Evolutionary conservation across 2,113 vertebrate species (phyloP).

Genomic region (Xerus inauris): DNA sequence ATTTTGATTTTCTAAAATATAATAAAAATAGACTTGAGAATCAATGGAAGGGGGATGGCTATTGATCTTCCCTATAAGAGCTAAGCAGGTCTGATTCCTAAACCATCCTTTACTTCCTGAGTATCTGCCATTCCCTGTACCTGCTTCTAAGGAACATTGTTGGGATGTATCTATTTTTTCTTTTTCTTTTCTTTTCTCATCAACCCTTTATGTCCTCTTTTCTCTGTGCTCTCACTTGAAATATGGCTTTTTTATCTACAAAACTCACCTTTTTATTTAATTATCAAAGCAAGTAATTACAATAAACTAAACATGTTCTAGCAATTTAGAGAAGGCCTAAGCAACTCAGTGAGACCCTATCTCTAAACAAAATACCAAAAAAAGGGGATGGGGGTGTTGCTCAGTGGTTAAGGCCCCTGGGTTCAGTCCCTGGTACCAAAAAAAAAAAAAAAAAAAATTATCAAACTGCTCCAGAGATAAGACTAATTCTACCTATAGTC

Average conservation of each 20-base stretch:
- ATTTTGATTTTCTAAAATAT: not conserved
- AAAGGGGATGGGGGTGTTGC: no score
- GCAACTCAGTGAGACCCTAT: no score
- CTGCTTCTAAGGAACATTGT: not conserved
- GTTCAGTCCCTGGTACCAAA: no score
- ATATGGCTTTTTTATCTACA: not conserved
- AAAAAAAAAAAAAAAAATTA: not conserved
- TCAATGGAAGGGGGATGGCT: not conserved
- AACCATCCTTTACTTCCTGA: not conserved
- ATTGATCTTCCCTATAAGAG: not conserved
- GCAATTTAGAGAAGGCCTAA: no score
- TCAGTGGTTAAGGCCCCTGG: no score
- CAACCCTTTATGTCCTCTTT: not conserved
- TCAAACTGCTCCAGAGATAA: not conserved
- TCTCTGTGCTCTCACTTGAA: constrained; percentile 18
- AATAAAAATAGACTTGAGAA: not conserved
- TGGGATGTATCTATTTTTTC: not conserved
- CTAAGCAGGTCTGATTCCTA: not conserved
- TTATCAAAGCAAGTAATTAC: not conserved
- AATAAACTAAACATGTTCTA: not conserved
- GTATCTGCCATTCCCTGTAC: not conserved
- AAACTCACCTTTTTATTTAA: not conserved
- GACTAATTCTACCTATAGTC: not conserved
- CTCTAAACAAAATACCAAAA: no score
- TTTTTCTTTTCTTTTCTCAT: not conserved